Evolutionary conservation across 2,797 vertebrate species (phyloP).

Genomic region (Anabacerthia variegaticeps): DNA sequence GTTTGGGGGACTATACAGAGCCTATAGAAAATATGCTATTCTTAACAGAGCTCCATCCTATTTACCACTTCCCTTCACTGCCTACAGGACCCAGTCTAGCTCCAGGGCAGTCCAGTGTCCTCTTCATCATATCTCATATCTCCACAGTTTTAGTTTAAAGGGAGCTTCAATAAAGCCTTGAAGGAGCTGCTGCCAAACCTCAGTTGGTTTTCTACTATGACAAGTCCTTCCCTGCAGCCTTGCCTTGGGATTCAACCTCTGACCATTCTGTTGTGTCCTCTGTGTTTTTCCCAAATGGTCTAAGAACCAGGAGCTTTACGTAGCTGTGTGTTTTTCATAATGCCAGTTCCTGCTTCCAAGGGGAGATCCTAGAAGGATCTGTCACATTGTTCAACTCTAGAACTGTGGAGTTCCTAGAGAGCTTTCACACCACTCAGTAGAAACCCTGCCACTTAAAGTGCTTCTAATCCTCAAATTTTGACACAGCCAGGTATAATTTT

Average conservation of each 20-base stretch:
- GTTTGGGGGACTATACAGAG: accelerated
- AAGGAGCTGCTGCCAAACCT: not conserved
- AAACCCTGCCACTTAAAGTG: accelerated
- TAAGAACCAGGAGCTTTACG: not conserved
- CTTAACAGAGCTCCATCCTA: not conserved
- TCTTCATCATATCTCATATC: not conserved
- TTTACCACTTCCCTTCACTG: not conserved
- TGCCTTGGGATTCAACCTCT: not conserved
- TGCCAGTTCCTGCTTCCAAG: not conserved
- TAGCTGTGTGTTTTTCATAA: not conserved
- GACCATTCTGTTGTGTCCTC: not conserved
- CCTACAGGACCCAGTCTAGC: not conserved
- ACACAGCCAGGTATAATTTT: not conserved
- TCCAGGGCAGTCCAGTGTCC: not conserved
- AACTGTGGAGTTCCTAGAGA: not conserved
- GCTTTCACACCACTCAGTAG: not conserved
- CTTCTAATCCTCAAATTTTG: not conserved
- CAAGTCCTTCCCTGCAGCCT: not conserved
- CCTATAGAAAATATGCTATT: not conserved
- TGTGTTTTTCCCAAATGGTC: not conserved
- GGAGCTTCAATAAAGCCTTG: not conserved
- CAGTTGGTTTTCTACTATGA: not conserved
- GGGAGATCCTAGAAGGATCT: not conserved
- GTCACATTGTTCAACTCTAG: not conserved
- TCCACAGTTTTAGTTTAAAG: not conserved